A percentile compares a stretch with the other conserved stretches of the same genome.
Conservation (phyloP, 1,140 invertebrate species). For the Lepidurus packardi region DNA sequence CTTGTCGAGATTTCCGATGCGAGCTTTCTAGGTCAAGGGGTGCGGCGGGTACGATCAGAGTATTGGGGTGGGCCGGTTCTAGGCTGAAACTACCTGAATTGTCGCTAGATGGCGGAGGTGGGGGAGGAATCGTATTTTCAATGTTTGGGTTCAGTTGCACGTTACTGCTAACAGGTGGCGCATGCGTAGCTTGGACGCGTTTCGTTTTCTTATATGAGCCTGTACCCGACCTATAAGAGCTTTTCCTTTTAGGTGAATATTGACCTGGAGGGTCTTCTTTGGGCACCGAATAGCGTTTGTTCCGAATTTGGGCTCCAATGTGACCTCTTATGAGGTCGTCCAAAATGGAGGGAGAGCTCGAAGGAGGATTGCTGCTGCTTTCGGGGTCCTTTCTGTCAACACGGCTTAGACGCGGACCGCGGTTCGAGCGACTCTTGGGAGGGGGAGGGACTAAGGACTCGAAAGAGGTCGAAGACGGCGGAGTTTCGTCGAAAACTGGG, state of each 20-base stretch:
- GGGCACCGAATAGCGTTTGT: not conserved
- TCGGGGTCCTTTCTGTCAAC: no score
- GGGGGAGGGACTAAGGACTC: not conserved
- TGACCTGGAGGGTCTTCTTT: not conserved
- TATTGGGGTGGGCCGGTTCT: not conserved
- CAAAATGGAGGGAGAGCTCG: not conserved
- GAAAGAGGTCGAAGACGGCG: not conserved
- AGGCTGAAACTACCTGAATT: not conserved
- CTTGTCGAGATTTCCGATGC: not conserved
- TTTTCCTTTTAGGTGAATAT: not conserved
- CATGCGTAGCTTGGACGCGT: not conserved
- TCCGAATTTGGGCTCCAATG: not conserved
- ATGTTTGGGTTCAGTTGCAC: not conserved
- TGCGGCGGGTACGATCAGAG: not conserved
- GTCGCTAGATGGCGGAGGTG: not conserved
- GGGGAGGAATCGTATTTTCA: not conserved
- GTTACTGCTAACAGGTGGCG: not conserved
- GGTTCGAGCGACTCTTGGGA: not conserved
- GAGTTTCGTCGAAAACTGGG: slow-evolving; percentile 1
- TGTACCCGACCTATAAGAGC: not conserved
- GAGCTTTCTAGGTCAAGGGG: not conserved
- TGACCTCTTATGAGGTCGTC: not conserved
- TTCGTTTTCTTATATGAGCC: not conserved
- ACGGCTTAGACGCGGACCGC: not conserved
- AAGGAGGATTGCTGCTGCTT: no score